Evolutionary conservation across 2,797 vertebrate genomes (phyloP), one percentile per base, ranked within the genome.

Genomic region (Leptodactylus fallax): DNA sequence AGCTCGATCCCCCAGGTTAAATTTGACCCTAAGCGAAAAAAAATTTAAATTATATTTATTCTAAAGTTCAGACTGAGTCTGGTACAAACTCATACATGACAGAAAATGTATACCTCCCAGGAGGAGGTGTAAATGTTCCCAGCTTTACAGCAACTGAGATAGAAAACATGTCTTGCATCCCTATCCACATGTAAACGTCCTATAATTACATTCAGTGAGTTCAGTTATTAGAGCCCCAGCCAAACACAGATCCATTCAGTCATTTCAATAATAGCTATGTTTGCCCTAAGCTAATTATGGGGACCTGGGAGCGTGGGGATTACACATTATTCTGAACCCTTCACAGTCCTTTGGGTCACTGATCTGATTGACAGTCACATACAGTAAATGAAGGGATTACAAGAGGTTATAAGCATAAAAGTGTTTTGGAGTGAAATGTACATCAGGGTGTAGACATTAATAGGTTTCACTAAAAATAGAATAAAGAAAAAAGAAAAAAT

Each of bases 31-130:
- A 56, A 71, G 60, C 71, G 67, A 83, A 87, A 77, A 87, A 77
- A 87, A 77, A 87, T 83, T 25, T 76, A 87, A 87, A 87, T 87
- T 83, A 87, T 83, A 87, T 87, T 87, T 87, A 87, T 60, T 77
- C 56, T 87, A 81, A 85, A 85, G 58, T 85, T 77, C 83, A 83
- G 86, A 82, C 77, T 58, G 63, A 86, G 77, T 53, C 85, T 80
- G 53, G 65, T 71, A 51, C 63, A 86, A 86, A 86, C 63, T 19
- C 83, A 80, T 65, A 56, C 53, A 67, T 55, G 80, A 87, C 14
- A 58, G 80, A 87, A 87, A 87, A 87, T 82, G 86, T 87, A 77
- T 82, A 87, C 80, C 86, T 87, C 86, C 86, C 80, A 83, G 71
- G 80, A 87, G 86, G 60, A 87, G 79, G 80, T 65, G 80, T 83